Evolutionary conservation across 2,113 vertebrate genomes (phyloP).

Genomic region (Rhegmatorhina hoffmannsi): DNA sequence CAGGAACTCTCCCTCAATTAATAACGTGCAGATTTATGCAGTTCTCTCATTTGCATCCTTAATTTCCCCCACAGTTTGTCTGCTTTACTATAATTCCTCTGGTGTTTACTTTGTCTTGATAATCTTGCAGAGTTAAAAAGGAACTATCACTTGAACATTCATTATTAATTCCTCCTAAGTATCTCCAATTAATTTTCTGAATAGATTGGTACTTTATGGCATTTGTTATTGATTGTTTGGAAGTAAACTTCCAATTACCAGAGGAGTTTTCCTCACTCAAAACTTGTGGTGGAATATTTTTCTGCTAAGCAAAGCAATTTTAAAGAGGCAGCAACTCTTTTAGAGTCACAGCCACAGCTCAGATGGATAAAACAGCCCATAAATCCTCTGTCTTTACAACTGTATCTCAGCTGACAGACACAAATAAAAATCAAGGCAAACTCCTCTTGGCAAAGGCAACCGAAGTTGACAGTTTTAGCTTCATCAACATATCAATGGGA

Average conservation of each 20-base stretch:
- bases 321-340: not conserved
- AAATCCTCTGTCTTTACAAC: not conserved
- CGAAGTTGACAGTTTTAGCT: not conserved
- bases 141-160: conserved; percentile 61
- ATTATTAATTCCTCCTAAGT: conserved; percentile 74
- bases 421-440: not conserved
- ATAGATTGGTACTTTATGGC: conserved; percentile 62
- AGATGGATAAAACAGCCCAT: not conserved
- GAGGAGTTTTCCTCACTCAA: not conserved
- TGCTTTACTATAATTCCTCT: conserved; percentile 59
- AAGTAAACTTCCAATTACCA: conserved; percentile 66
- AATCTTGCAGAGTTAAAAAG: conserved; percentile 70
- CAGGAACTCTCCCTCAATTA: conserved; percentile 56
- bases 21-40: conserved; percentile 74
- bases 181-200: conserved; percentile 69
- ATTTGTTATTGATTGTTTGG: conserved; percentile 69
- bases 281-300: not conserved
- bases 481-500: not conserved
- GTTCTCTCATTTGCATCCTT: conserved; percentile 58
- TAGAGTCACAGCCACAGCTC: not conserved
- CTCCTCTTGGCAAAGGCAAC: not conserved
- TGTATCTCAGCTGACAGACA: not conserved
- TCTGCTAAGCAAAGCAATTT: not conserved
- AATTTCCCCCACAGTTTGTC: conserved; percentile 57
- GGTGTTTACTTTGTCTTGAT: conserved; percentile 75